Evolutionary conservation across 2,113 vertebrate species (phyloP), one percentile per base, ranked within the genome.

Genomic region (Carlito syrichta): DNA sequence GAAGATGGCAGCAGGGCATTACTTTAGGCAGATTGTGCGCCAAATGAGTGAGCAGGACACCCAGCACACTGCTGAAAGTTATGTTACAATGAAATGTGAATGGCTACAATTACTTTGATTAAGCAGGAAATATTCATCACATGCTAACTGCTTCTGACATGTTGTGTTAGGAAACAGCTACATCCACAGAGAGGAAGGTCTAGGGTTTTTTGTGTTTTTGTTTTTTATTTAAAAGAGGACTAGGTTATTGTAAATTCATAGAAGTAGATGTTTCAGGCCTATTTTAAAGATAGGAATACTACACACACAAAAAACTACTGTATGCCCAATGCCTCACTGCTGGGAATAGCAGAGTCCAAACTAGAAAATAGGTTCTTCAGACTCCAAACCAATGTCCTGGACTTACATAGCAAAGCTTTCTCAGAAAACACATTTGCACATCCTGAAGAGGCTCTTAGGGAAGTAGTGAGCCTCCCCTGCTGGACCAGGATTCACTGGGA

Each of bases 31-130:
- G 35, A 8, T 0, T 2, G 14, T 2, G 27, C 32, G 14, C 4
- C 0, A 1, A 1, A 8, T 0, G 4, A 3, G 13, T 9, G 40
- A 32, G 6, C 0, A 27, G 3, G 8, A 20, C 27, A 35, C 4
- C 8, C 71, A 81, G 22, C 22, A 8, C 19, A 8, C 79, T 3
- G 5, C 35, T 0, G 12, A 69, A 40, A 5, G 66, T 50, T 63
- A 35, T 12, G 40, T 63, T 68, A 38, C 52, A n/a, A n/a, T n/a
- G n/a, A n/a, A n/a, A n/a, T n/a, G n/a, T n/a, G n/a, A n/a, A n/a
- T n/a, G n/a, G n/a, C n/a, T n/a, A n/a, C n/a, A 93, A 96, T 93
- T 85, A 95, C 78, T 43, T 93, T 97, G 94, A 96, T 27, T 89
- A 97, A 93, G 50, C 40, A 48, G 92, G 73, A 92, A 95, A 86